Evolutionary conservation across 1,140 invertebrate genomes (phyloP), one percentile per base, ranked within the genome.

Genomic region (honey bee (Apis mellifera)): DNA sequence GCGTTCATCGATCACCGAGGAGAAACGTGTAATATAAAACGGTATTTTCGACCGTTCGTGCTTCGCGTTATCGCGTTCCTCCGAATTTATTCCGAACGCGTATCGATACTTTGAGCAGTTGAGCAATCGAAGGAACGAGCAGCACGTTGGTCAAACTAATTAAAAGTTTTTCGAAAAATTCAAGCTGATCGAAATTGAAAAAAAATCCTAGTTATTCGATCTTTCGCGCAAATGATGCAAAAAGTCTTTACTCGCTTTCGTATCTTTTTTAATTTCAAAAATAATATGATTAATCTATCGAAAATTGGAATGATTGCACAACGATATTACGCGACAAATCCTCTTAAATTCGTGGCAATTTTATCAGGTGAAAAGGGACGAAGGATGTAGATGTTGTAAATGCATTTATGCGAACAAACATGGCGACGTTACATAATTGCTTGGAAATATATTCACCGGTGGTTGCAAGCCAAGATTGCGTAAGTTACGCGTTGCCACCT

Each of bases 321-420:
- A 75, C 17, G 2, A 19, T 21, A 62, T 84, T 84, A 70, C 57
- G 32, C 26, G 48, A 80, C 26, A 57, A 50, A 74, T 80, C 52
- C 62, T 32, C 17, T 50, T 69, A 74, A 48, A 54, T 12, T 9
- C 12, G 0, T 17, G 42, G 19, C 68, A 54, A 85, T 83, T 50
- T 26, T 12, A 48, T 68, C 69, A 65, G 75, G 70, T 50, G 50
- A 82, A 69, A 72, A 23, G 21, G 54, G 32, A 55, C 32, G 26
- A n/a, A 1, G 32, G 21, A n/a, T n/a, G 7, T n/a, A 13, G n/a
- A 4, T 48, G n/a, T 65, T 64, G 55, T 52, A 17, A n/a, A 9
- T 9, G 17, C 26, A 60, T 74, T 74, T 60, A 19, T 26, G 72
- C 54, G 62, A 60, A 74, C n/a, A 50, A 9, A 8, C 15, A 23